Evolutionary conservation across 1,140 invertebrate genomes (phyloP).

Genomic region (Trachymyrmex septentrionalis): DNA sequence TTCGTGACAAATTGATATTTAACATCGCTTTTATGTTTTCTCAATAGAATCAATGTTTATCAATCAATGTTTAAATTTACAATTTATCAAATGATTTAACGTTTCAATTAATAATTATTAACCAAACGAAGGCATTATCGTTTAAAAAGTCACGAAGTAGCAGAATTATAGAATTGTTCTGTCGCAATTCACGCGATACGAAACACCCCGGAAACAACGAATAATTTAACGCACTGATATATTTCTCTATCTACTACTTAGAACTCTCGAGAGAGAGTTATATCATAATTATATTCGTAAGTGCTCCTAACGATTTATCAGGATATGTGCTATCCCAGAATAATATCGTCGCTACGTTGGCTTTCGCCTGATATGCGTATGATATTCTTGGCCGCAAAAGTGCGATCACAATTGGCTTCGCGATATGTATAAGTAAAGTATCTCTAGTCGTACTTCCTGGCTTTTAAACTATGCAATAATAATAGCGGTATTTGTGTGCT

Average conservation of each 20-base stretch:
- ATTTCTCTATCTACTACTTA: conserved; percentile 53
- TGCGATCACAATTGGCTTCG: conserved; percentile 80
- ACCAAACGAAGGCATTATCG: neutral
- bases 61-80: neutral
- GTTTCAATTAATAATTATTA: neutral
- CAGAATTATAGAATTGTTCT: neutral
- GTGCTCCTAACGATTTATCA: conserved; percentile 58
- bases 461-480: conserved; percentile 61
- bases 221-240: conserved; percentile 40
- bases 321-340: conserved; percentile 54
- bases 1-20: neutral
- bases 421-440: conserved; percentile 73
- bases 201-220: conserved; percentile 38
- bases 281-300: conserved; percentile 50
- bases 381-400: conserved; percentile 83
- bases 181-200: conserved; percentile 33
- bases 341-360: conserved; percentile 72
- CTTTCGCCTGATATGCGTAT: conserved; percentile 83
- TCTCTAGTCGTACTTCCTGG: conserved; percentile 43
- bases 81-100: too few relatives aligned
- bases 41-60: neutral
- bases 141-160: neutral
- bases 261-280: conserved; percentile 54
- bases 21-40: neutral
- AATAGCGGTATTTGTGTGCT: conserved; percentile 51